Evolutionary conservation across 2,888 invertebrate genomes (phyloP).

Genomic region (Patella pellucida): DNA sequence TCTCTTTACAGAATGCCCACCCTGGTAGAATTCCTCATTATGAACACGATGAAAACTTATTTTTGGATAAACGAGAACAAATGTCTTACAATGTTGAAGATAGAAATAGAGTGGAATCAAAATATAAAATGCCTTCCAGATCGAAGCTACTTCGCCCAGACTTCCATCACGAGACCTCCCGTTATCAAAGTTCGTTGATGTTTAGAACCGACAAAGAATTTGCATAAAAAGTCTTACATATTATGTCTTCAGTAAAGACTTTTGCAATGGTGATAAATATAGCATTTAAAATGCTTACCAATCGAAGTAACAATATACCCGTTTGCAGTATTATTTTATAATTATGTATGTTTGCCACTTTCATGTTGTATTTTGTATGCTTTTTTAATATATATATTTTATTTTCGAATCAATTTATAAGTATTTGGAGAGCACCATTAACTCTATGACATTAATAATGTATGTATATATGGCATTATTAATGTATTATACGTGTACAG

Average conservation of each 20-base stretch:
- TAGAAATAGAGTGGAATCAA: constrained; percentile 61
- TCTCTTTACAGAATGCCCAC: constrained; percentile 63
- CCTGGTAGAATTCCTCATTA: constrained; percentile 65
- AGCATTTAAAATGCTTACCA: too few relatives aligned
- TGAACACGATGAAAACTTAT: constrained; percentile 70
- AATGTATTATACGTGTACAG: too few relatives aligned
- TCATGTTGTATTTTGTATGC: too few relatives aligned
- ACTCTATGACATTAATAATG: too few relatives aligned
- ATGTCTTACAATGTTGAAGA: constrained; percentile 69
- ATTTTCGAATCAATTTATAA: too few relatives aligned
- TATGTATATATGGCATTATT: too few relatives aligned
- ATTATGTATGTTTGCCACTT: too few relatives aligned
- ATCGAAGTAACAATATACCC: too few relatives aligned
- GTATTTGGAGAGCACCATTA: too few relatives aligned
- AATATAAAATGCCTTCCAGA: constrained; percentile 60
- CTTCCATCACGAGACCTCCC: constrained; percentile 61
- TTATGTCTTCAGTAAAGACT: neutral
- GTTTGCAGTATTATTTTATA: too few relatives aligned
- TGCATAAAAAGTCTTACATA: neutral
- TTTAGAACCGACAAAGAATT: constrained; percentile 47
- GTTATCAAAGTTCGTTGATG: constrained; percentile 67
- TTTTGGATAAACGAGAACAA: constrained; percentile 69
- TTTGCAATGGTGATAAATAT: neutral
- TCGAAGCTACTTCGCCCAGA: constrained; percentile 60
- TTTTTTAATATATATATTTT: too few relatives aligned